Conservation (phyloP, 1,140 invertebrate species). For the Phthorimaea operculella region DNA sequence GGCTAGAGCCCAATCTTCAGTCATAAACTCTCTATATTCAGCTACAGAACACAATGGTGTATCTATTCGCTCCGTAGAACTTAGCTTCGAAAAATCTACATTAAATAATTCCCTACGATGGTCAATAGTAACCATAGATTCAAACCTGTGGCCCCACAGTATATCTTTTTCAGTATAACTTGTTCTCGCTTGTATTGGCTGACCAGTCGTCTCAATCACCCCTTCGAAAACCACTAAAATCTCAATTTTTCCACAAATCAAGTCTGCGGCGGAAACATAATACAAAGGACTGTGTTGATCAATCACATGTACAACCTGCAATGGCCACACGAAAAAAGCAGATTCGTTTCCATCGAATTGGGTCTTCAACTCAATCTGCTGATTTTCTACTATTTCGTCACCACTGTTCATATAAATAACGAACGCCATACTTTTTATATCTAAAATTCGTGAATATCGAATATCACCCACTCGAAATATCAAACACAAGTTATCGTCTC, state of each 20-base stretch:
- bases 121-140: constrained; percentile 79
- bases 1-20: not conserved
- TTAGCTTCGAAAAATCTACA: constrained; percentile 87
- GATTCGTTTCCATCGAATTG: constrained; percentile 79
- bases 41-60: constrained; percentile 86
- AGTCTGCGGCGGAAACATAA: constrained; percentile 81
- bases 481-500: constrained; percentile 85
- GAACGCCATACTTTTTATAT: constrained; percentile 85
- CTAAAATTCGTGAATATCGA: constrained; percentile 93
- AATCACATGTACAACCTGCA: constrained; percentile 81
- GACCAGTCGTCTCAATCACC: constrained; percentile 77
- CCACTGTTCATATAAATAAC: constrained; percentile 78
- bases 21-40: constrained; percentile 59
- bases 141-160: constrained; percentile 78
- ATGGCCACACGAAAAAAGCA: constrained; percentile 90
- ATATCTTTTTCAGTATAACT: constrained; percentile 78
- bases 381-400: constrained; percentile 69
- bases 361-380: constrained; percentile 78
- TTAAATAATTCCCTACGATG: constrained; percentile 82
- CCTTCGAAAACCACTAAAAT: constrained; percentile 83
- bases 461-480: constrained; percentile 96
- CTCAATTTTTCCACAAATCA: constrained; percentile 79
- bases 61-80: constrained; percentile 84
- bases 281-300: constrained; percentile 82
- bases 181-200: constrained; percentile 71